Conservation (phyloP, 92 coral and sea anemone genomes). For the Phenganax subtilis region DNA sequence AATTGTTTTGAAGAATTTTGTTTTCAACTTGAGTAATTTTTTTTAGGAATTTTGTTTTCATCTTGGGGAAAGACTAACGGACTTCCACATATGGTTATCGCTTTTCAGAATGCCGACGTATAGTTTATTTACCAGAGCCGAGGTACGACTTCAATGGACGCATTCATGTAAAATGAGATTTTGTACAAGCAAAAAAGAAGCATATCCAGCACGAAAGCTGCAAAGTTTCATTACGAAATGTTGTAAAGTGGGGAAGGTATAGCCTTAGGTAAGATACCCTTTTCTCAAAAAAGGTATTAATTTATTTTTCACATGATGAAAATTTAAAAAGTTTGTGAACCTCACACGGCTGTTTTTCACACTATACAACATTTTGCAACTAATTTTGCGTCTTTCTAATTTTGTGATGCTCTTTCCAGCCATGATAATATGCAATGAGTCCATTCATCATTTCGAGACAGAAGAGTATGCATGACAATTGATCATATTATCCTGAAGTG, state of each 20-base stretch:
- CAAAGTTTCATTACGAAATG: too few species aligned
- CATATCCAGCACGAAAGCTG: too few species aligned
- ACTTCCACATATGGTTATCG: conserved; percentile 33
- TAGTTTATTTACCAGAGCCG: conserved; percentile 27
- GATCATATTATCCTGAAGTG: neutral
- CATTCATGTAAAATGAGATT: neutral
- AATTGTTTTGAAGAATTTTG: neutral
- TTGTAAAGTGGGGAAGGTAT: too few species aligned
- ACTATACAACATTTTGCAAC: neutral
- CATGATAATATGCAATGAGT: too few species aligned
- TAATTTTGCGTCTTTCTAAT: too few species aligned
- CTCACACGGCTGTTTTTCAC: neutral
- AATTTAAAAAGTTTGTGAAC: neutral
- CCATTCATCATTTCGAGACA: too few species aligned
- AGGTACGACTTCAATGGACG: neutral
- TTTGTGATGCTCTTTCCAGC: too few species aligned
- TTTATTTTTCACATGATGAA: neutral
- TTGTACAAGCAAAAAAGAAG: too few species aligned
- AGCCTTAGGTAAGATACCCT: too few species aligned
- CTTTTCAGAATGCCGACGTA: conserved; percentile 30
- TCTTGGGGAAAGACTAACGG: conserved; percentile 35
- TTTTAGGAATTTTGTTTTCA: conserved; percentile 18
- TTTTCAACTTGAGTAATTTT: neutral
- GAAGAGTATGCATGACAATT: too few species aligned
- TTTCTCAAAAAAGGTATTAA: neutral